Evolutionary conservation across 2,113 vertebrate genomes (phyloP).

Genomic region (Onychostoma macrolepis): DNA sequence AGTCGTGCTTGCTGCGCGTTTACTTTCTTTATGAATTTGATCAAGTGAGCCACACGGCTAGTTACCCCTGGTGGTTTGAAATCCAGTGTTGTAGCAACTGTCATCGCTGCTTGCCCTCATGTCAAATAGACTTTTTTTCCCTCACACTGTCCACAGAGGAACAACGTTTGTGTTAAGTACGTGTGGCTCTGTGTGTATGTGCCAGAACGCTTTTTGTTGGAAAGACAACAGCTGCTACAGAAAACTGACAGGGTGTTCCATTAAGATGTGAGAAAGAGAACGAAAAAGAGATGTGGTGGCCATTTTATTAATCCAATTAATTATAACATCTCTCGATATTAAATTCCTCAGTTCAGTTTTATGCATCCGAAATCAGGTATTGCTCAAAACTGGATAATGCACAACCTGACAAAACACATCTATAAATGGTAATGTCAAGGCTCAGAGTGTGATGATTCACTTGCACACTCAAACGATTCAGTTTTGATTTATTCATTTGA

Average conservation of each 20-base stretch:
- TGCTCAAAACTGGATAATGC: slow-evolving; percentile 20
- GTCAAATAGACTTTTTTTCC: slow-evolving; percentile 41
- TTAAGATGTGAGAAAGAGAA: slow-evolving; percentile 39
- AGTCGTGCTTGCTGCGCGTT: neutral
- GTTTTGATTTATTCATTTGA: slow-evolving; percentile 5
- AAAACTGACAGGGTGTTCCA: slow-evolving; percentile 49
- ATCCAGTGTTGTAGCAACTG: slow-evolving; percentile 39
- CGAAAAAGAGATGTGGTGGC: slow-evolving; percentile 16
- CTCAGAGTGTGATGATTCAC: slow-evolving; percentile 38
- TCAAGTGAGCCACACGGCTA: neutral
- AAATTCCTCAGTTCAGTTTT: neutral
- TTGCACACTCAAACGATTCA: slow-evolving; percentile 36
- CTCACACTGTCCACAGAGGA: neutral
- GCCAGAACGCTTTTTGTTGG: neutral
- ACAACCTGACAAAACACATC: slow-evolving; percentile 30
- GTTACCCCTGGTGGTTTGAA: slow-evolving; percentile 22
- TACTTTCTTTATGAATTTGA: neutral
- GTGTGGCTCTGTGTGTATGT: slow-evolving; percentile 19
- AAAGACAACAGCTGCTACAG: slow-evolving; percentile 14
- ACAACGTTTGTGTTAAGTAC: slow-evolving; percentile 7
- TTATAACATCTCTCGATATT: neutral
- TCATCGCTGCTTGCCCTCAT: slow-evolving; percentile 8
- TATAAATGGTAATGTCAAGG: slow-evolving; percentile 41
- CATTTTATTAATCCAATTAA: slow-evolving; percentile 22
- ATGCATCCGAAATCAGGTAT: slow-evolving; percentile 7